These are phyloP conservation scores for Ficedula albicollis DNA, from an alignment of 2,797 vertebrate species.

Conservation along the genomic window DNA sequence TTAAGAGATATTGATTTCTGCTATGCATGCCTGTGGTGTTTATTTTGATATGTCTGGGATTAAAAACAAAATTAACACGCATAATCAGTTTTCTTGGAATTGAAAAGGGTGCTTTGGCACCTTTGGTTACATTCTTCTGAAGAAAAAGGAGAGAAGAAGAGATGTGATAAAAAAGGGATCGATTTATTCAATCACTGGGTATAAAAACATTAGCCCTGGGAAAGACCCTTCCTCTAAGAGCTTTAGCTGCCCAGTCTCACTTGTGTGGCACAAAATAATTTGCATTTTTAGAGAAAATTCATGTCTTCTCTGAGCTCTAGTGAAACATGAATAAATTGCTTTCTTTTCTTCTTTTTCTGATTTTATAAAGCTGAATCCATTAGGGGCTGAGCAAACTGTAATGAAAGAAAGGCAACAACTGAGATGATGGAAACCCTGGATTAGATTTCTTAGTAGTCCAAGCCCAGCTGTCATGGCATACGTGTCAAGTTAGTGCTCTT, in stretches of 20 bases:
- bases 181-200: conserved; percentile 76
- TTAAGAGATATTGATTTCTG: conserved; percentile 77
- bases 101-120: conserved; percentile 50
- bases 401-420: conserved; percentile 75
- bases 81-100: conserved; percentile 75
- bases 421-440: conserved; percentile 65
- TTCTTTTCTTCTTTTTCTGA: conserved; percentile 71
- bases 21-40: conserved; percentile 67
- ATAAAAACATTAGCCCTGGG: conserved; percentile 78
- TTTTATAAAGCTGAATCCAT: conserved; percentile 77
- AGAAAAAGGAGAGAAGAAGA: conserved; percentile 53
- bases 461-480: conserved; percentile 50
- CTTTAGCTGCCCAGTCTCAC: conserved; percentile 70
- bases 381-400: conserved; percentile 69
- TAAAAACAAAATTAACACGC: conserved; percentile 79
- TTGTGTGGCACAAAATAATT: conserved; percentile 74
- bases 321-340: conserved; percentile 80
- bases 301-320: conserved; percentile 67
- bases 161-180: conserved; percentile 74
- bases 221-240: conserved; percentile 72
- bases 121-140: conserved; percentile 52
- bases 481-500: conserved; percentile 66
- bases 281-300: conserved; percentile 83
- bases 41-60: conserved; percentile 77
- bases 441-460: conserved; percentile 67